Percentiles rank a stretch among this genome's conserved stretches.
Conservation (phyloP, 2,113 vertebrate genomes). For the Amphiprion percula region DNA sequence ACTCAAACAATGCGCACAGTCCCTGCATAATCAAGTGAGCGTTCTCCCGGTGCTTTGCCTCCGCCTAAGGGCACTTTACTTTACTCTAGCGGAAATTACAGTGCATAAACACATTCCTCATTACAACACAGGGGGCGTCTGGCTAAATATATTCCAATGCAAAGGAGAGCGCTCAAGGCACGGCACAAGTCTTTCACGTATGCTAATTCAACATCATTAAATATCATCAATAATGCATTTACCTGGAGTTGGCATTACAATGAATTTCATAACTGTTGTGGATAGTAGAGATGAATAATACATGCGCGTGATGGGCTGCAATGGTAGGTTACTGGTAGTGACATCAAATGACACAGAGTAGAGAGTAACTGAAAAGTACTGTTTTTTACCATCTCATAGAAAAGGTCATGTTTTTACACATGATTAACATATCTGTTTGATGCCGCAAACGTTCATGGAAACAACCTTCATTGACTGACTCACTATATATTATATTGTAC, state of each 20-base stretch:
- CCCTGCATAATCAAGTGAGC: constrained; percentile 22
- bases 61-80: constrained; percentile 64
- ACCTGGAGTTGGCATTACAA: constrained; percentile 69
- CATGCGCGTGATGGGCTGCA: constrained; percentile 19
- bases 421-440: not conserved
- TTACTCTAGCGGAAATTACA: constrained; percentile 72
- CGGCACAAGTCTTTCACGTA: constrained; percentile 58
- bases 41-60: constrained; percentile 26
- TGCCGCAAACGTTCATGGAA: constrained; percentile 20
- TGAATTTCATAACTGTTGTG: constrained; percentile 65
- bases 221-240: constrained; percentile 82
- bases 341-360: constrained; percentile 1
- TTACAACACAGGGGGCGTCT: constrained; percentile 57
- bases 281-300: constrained; percentile 59
- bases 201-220: constrained; percentile 78
- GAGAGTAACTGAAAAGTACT: not conserved
- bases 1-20: constrained; percentile 9
- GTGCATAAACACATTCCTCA: constrained; percentile 70
- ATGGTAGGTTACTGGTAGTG: constrained; percentile 6
- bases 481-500: not conserved
- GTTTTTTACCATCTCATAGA: too few species aligned
- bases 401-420: not conserved
- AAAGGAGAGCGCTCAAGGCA: constrained; percentile 69
- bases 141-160: constrained; percentile 55
- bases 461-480: not conserved